phyloP scores from a whole-genome alignment of 2,113 vertebrate genomes.

The Scartelaos histophorus region DNA sequence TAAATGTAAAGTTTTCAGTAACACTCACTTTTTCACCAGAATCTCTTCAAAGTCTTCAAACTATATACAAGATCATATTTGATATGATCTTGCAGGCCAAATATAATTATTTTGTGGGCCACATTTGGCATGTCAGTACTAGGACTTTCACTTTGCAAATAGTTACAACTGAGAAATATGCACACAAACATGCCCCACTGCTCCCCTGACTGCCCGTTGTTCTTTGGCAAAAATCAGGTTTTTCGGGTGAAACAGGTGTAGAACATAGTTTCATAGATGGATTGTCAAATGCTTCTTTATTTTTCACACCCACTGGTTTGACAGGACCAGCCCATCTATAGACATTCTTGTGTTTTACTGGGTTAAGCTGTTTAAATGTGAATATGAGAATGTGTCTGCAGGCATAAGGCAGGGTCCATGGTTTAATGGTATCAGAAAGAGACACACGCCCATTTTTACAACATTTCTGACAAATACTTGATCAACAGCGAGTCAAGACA shows the following conservation, averaged over 20 bases:
- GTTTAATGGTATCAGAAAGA: neutral
- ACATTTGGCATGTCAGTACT: too few relatives aligned
- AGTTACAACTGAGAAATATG: neutral
- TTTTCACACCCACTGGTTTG: neutral
- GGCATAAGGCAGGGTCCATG: neutral
- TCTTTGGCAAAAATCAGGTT: slow-evolving; percentile 11
- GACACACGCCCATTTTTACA: neutral
- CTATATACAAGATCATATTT: too few relatives aligned
- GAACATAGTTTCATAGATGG: neutral
- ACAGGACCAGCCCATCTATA: neutral
- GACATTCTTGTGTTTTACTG: neutral
- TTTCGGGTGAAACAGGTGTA: slow-evolving; percentile 10
- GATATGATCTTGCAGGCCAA: too few relatives aligned
- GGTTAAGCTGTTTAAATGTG: neutral
- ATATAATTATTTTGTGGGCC: too few relatives aligned
- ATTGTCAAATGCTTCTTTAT: neutral
- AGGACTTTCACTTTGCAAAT: neutral
- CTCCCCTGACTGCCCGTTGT: neutral
- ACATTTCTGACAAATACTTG: neutral
- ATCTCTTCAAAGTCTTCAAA: too few relatives aligned
- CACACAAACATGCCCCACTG: neutral
- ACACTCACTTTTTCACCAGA: neutral
- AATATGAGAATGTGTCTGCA: neutral
- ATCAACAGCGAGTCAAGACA: neutral
- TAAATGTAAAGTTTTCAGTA: neutral